A percentile compares a stretch with the other conserved stretches of the same genome.
phyloP scores from a whole-genome alignment of 2,113 vertebrate genomes.

The Tetrax tetrax region DNA sequence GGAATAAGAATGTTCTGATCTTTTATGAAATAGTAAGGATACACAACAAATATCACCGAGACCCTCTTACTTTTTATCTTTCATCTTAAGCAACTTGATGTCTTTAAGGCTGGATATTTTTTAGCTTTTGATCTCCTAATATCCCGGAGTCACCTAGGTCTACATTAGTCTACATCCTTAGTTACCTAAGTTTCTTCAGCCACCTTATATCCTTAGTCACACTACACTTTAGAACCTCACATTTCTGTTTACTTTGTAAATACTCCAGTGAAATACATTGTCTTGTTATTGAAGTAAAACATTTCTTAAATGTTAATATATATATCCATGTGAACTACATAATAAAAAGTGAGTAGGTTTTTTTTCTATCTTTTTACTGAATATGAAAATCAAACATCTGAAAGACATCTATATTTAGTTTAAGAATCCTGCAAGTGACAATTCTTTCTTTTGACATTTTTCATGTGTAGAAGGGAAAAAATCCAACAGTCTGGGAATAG shows the following conservation, averaged over 20 bases:
- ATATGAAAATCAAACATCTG: background rate
- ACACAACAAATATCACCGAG: background rate
- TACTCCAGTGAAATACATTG: background rate
- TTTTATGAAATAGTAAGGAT: background rate
- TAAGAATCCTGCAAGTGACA: background rate
- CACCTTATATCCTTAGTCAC: background rate
- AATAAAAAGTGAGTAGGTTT: background rate
- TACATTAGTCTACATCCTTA: background rate
- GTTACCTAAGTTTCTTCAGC: background rate
- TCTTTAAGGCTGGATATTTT: background rate
- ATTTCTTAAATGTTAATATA: background rate
- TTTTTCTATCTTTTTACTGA: background rate
- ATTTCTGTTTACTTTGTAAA: background rate
- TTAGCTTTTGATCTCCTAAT: background rate
- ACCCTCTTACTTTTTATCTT: background rate
- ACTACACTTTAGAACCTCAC: background rate
- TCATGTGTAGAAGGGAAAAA: background rate
- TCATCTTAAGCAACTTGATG: background rate
- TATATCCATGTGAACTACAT: background rate
- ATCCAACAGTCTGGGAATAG: rapidly evolving
- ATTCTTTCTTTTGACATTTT: background rate
- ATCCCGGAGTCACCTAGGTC: background rate
- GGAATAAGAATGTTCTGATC: background rate
- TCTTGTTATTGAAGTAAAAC: background rate
- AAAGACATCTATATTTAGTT: background rate